phyloP scores from a whole-genome alignment of 2,888 invertebrate genomes.

The Himalopsyche tibetana region DNA sequence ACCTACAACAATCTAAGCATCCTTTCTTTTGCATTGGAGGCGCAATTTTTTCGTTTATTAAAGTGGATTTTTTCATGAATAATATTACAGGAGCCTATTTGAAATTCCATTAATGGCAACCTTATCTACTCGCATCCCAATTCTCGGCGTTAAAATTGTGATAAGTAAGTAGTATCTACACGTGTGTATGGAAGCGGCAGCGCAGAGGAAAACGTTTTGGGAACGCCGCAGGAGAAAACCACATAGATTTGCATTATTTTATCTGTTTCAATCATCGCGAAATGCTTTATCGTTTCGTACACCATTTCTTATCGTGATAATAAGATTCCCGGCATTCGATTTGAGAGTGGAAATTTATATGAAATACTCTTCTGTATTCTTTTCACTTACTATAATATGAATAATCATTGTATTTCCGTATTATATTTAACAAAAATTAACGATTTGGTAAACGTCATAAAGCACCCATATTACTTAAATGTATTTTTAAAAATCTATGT shows the following conservation, averaged over 20 bases:
- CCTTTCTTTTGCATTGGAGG: conserved; percentile 17
- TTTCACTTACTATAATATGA: too few species aligned
- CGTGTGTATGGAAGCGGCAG: background rate
- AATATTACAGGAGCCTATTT: conserved; percentile 49
- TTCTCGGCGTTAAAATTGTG: conserved; percentile 23
- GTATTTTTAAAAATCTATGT: too few species aligned
- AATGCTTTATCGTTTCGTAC: conserved; percentile 10
- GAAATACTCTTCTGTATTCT: background rate
- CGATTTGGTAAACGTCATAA: too few species aligned
- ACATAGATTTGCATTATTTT: conserved; percentile 38
- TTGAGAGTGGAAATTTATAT: conserved; percentile 2
- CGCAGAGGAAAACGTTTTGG: conserved; percentile 8
- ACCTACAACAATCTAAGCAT: background rate
- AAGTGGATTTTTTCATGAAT: conserved; percentile 48
- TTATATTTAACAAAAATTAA: too few species aligned
- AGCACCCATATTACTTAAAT: too few species aligned
- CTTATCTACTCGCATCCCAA: conserved; percentile 45
- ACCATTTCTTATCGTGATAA: background rate
- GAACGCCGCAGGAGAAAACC: conserved; percentile 39
- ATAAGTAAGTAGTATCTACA: conserved; percentile 18
- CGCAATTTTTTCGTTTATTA: conserved; percentile 13
- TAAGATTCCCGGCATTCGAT: conserved; percentile 5
- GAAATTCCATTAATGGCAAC: conserved; percentile 54
- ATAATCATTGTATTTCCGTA: too few species aligned
- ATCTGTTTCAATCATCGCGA: conserved; percentile 34